A percentile compares a stretch with the other conserved stretches of the same genome.
phyloP scores from a whole-genome alignment of 1,140 invertebrate genomes.

The Drosophila persimilis region DNA sequence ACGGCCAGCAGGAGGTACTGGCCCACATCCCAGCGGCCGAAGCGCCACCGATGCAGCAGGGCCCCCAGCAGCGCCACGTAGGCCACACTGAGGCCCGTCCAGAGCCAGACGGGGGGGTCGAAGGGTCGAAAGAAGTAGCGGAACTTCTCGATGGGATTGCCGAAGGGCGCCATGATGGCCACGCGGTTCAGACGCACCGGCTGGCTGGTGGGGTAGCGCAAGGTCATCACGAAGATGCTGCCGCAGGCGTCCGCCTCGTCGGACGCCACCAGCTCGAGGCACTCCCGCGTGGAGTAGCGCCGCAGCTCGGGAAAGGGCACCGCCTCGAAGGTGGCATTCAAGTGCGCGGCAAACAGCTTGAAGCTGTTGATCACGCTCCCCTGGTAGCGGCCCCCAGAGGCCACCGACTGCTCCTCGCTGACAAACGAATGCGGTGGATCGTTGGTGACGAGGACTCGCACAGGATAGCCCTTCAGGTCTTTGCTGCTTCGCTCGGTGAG shows the following conservation, averaged over 20 bases:
- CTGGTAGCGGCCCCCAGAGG: slow-evolving; percentile 22
- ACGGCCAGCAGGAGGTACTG: slow-evolving; percentile 45
- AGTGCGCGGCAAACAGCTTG: slow-evolving; percentile 27
- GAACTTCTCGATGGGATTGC: slow-evolving; percentile 49
- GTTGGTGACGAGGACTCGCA: slow-evolving; percentile 39
- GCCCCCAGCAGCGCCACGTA: slow-evolving; percentile 33
- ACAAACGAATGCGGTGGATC: slow-evolving; percentile 46
- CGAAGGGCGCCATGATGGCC: slow-evolving; percentile 47
- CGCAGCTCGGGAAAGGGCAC: slow-evolving; percentile 11
- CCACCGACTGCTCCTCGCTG: neutral
- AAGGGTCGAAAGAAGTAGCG: slow-evolving; percentile 46
- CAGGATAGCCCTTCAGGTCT: slow-evolving; percentile 31
- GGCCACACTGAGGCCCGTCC: slow-evolving; percentile 4
- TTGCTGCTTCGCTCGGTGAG: neutral
- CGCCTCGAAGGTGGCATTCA: slow-evolving; percentile 28
- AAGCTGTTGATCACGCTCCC: slow-evolving; percentile 28
- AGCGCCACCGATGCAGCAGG: slow-evolving; percentile 26
- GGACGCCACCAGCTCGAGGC: slow-evolving; percentile 6
- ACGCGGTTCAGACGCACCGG: slow-evolving; percentile 38
- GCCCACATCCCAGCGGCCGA: slow-evolving; percentile 34
- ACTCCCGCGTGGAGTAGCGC: slow-evolving; percentile 27
- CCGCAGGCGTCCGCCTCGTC: slow-evolving; percentile 37
- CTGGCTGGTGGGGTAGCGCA: slow-evolving; percentile 30
- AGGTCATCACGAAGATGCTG: slow-evolving; percentile 39
- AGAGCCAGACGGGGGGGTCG: slow-evolving; percentile 29